Conservation (phyloP, 2,888 invertebrate genomes). For the Lochmaea capreae region DNA sequence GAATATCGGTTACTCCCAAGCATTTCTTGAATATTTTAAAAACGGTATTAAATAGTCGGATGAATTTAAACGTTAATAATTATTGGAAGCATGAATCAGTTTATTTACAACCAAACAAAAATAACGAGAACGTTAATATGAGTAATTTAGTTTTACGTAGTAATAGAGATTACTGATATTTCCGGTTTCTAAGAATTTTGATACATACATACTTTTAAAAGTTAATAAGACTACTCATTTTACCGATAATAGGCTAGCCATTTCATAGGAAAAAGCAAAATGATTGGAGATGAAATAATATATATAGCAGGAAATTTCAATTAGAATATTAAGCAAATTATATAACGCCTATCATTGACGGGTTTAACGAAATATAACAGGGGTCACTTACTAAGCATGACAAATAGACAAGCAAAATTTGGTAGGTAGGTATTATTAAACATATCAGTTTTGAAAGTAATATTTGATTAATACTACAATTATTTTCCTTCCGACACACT, state of each 20-base stretch:
- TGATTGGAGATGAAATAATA: neutral
- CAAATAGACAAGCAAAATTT: neutral
- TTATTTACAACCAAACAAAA: neutral
- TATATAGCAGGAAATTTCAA: constrained; percentile 12
- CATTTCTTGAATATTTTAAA: neutral
- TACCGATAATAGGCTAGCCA: neutral
- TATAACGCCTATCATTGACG: constrained; percentile 8
- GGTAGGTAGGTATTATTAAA: neutral
- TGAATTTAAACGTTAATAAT: neutral
- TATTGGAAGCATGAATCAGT: constrained; percentile 1
- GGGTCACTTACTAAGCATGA: neutral
- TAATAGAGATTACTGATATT: neutral
- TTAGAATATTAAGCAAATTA: constrained; percentile 9
- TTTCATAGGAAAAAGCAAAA: constrained; percentile 4
- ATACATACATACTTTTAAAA: neutral
- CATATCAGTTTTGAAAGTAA: no score
- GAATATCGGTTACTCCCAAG: neutral
- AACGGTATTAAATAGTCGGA: neutral
- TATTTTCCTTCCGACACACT: no score
- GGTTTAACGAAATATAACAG: neutral
- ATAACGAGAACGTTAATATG: constrained; percentile 3
- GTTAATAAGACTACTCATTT: constrained; percentile 3
- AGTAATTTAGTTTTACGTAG: constrained; percentile 3
- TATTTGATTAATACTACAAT: no score
- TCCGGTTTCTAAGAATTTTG: neutral